Evolutionary conservation across 2,797 vertebrate species (phyloP), one percentile per base, ranked within the genome.

Genomic region (Pseudochromis fuscus): DNA sequence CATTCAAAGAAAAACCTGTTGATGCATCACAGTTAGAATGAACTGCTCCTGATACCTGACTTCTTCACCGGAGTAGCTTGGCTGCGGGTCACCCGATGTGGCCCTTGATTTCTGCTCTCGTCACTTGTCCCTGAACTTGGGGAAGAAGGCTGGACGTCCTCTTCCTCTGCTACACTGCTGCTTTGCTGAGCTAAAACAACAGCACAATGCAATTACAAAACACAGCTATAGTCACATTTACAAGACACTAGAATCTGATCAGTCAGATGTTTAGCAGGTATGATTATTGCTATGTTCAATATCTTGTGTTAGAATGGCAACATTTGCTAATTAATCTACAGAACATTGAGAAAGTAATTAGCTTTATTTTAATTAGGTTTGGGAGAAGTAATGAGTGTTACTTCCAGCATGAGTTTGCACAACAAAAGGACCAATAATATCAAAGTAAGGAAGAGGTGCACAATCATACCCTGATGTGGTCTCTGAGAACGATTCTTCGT

Each of bases 141-240:
- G 18, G 95, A 95, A 33, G 96, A 96, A 37, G 95, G 92, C 49
- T 94, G 94, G 21, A 79, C 85, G 72, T 97, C 96, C 60, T 97
- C 96, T 73, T 95, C 94, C 48, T 89, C 84, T 77, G 92, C 92
- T 84, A 94, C 94, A 67, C 85, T 89, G 65, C 88, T 89, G 80
- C 92, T 95, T 83, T 95, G 94, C 83, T 95, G 95, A 92, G 95
- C 96, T 96, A 19, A 52, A 86, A 23, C 25, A 62, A 51, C 38
- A 55, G 45, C 6, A 62, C 27, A 30, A 9, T 1, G 23, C 49
- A 31, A 52, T 66, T 50, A 72, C 6, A 30, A 21, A 74, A 5
- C 16, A 48, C 7, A 35, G 7, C 12, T 35, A 7, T 18, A 30
- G 30, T 28, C 30, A 18, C 7, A 45, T 52, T n/a, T 31, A 31